phyloP scores from a whole-genome alignment of 1,140 invertebrate genomes.

The Lysiphlebus fabarum region DNA sequence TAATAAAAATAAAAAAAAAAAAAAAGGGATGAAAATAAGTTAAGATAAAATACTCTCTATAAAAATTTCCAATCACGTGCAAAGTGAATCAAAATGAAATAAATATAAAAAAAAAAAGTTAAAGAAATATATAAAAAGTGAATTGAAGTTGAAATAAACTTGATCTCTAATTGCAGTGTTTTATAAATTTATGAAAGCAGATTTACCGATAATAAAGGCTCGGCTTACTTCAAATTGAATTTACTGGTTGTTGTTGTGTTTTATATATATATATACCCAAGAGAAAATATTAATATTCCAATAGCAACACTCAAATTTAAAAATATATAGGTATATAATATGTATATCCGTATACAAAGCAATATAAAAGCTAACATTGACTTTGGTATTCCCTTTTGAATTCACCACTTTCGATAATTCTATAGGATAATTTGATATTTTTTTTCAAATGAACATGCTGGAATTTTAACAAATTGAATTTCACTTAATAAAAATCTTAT shows the following conservation, averaged over 20 bases:
- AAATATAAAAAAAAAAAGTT: background rate
- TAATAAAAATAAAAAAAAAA: too few relatives aligned
- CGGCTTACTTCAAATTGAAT: conserved; percentile 10
- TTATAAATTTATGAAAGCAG: conserved; percentile 13
- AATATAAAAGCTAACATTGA: background rate
- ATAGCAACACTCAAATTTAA: conserved; percentile 11
- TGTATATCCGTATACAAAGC: background rate
- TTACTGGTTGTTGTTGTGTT: background rate
- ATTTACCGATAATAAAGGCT: conserved; percentile 18
- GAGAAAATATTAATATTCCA: conserved; percentile 16
- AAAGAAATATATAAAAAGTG: background rate
- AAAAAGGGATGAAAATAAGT: too few relatives aligned
- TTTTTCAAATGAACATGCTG: conserved; percentile 30
- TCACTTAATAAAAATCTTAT: conserved; percentile 43
- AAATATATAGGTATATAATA: background rate
- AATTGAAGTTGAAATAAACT: conserved; percentile 5
- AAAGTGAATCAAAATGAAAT: background rate
- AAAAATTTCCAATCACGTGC: background rate
- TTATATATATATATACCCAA: background rate
- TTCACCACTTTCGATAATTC: conserved; percentile 35
- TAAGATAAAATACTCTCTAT: background rate
- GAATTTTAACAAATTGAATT: conserved; percentile 41
- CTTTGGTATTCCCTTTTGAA: conserved; percentile 11
- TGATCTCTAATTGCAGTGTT: conserved; percentile 17
- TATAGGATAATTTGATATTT: conserved; percentile 41